These are phyloP conservation scores for Limenitis camilla DNA, from an alignment of 2,888 invertebrate genomes.

Conservation along the genomic window DNA sequence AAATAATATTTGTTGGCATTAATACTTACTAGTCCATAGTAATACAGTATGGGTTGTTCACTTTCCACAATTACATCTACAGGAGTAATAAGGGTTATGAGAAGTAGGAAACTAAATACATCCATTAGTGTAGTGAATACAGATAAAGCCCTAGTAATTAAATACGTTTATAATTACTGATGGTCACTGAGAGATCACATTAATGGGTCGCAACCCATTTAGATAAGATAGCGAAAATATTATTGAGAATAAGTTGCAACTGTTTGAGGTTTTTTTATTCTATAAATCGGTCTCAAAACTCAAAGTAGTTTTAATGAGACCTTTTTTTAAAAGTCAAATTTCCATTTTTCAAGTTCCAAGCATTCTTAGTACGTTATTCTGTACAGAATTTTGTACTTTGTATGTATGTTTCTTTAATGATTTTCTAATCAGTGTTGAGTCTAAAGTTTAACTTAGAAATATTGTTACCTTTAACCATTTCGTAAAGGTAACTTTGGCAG, in stretches of 20 bases:
- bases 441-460: too few relatives aligned
- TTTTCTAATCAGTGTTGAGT: too few relatives aligned
- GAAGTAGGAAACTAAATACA: constrained; percentile 32
- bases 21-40: constrained; percentile 62
- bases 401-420: too few relatives aligned
- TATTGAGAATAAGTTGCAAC: neutral
- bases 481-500: too few relatives aligned
- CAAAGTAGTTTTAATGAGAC: too few relatives aligned
- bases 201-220: constrained; percentile 42
- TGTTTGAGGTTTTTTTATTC: too few relatives aligned
- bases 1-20: neutral
- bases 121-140: constrained; percentile 34
- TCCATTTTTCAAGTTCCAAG: too few relatives aligned
- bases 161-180: neutral
- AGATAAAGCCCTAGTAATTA: neutral
- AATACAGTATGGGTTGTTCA: constrained; percentile 50
- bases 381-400: too few relatives aligned
- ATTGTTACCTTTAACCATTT: too few relatives aligned
- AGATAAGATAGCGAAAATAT: constrained; percentile 49
- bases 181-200: constrained; percentile 9
- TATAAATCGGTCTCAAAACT: too few relatives aligned
- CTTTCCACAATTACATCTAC: constrained; percentile 31
- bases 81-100: constrained; percentile 29
- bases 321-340: too few relatives aligned
- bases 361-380: too few relatives aligned